Evolutionary conservation across 2,888 invertebrate species (phyloP), one percentile per base, ranked within the genome.

Genomic region (Aphrophora alni): DNA sequence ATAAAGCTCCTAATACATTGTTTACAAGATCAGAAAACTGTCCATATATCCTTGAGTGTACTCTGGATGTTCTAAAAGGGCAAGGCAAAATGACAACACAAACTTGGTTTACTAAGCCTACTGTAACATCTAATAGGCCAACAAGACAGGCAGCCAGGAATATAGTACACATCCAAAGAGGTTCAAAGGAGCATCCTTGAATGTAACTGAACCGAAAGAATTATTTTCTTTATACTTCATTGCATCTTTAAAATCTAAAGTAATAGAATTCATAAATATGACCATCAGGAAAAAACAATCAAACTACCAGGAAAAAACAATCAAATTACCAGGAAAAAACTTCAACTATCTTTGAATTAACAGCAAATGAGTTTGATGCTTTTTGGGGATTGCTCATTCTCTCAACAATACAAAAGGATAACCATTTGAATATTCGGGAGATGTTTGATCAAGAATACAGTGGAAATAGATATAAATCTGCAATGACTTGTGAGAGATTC

Each of bases 401-500:
- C n/a, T 74, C 74, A 74, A 8, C n/a, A n/a, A n/a, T n/a, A n/a
- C n/a, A n/a, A n/a, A n/a, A n/a, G n/a, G n/a, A n/a, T n/a, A n/a
- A n/a, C n/a, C n/a, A n/a, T n/a, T n/a, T n/a, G n/a, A n/a, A n/a
- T n/a, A n/a, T n/a, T n/a, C n/a, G n/a, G n/a, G 76, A 76, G 17
- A 51, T 76, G 59, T 59, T 76, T 76, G 76, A 75, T 38, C 44
- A 17, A 38, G 75, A n/a, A n/a, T n/a, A n/a, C n/a, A n/a, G n/a
- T n/a, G n/a, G n/a, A n/a, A n/a, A n/a, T n/a, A n/a, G n/a, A n/a
- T n/a, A n/a, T n/a, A n/a, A n/a, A n/a, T n/a, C n/a, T n/a, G n/a
- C n/a, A n/a, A n/a, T n/a, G n/a, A 76, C 44, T 75, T 25, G 59
- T 44, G 77, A 78, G 24, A 77, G 83, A 38, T 83, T 83, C 79